Evolutionary conservation across 2,888 invertebrate species (phyloP).

Genomic region (Seira sanloemensis): DNA sequence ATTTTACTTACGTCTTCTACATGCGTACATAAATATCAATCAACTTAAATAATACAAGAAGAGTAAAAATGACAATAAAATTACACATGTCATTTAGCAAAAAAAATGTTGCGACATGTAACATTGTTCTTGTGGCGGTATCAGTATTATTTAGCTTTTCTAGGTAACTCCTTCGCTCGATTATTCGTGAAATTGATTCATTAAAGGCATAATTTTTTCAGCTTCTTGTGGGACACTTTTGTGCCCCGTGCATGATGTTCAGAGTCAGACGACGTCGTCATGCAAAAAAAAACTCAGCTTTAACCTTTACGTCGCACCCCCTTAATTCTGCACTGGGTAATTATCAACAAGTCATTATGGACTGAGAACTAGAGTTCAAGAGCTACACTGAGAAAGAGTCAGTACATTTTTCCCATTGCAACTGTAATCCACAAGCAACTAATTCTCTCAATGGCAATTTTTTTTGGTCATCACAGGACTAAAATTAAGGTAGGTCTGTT

Average conservation of each 20-base stretch:
- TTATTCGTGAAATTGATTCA: conserved; percentile 18
- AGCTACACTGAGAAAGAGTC: conserved; percentile 46
- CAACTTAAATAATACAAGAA: not conserved
- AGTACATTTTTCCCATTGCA: conserved; percentile 40
- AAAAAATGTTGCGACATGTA: conserved; percentile 18
- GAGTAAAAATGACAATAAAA: not conserved
- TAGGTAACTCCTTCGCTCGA: not conserved
- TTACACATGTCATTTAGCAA: not conserved
- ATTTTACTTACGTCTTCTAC: not conserved
- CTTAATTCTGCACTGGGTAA: not conserved
- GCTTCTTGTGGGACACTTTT: not conserved
- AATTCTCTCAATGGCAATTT: not conserved
- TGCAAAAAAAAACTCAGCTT: not conserved
- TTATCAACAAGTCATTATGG: conserved; percentile 26
- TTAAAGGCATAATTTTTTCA: not conserved
- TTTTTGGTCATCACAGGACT: not conserved
- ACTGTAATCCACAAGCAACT: not conserved
- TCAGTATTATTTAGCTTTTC: conserved; percentile 13
- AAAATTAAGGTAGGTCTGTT: conserved; percentile 41
- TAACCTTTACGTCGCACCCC: not conserved
- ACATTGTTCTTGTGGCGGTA: conserved; percentile 15
- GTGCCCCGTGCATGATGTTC: not conserved
- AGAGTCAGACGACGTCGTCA: not conserved
- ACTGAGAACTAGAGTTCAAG: conserved; percentile 63
- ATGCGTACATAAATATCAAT: not conserved